Conservation (phyloP, 2,113 vertebrate species). For the zebrafish (Danio rerio) region GRCz12tu NC_133191.1:43099001-43099500, state of each 20-base stretch:
- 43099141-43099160: slow-evolving; percentile 73
- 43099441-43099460: slow-evolving; percentile 70
- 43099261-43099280: slow-evolving; percentile 74
- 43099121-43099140: slow-evolving; percentile 58
- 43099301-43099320: slow-evolving; percentile 68
- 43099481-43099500: slow-evolving; percentile 66
- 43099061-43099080: slow-evolving; percentile 42
- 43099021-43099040: slow-evolving; percentile 31
- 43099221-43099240: slow-evolving; percentile 67
- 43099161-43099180: slow-evolving; percentile 67
- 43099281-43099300: slow-evolving; percentile 77
- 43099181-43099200: slow-evolving; percentile 70
- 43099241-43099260: slow-evolving; percentile 70
- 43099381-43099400: slow-evolving; percentile 63
- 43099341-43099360: slow-evolving; percentile 26
- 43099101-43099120: slow-evolving; percentile 34
- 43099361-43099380: slow-evolving; percentile 70
- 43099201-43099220: slow-evolving; percentile 72
- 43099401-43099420: slow-evolving; percentile 77
- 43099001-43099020: slow-evolving; percentile 22
- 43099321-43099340: slow-evolving; percentile 65
- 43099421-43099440: slow-evolving; percentile 76
- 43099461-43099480: slow-evolving; percentile 70
- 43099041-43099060: slow-evolving; percentile 39
- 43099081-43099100: slow-evolving; percentile 22